Base-by-base conservation (phyloP, 1,140 invertebrate species). In the Monomorium pharaonis region DNA sequence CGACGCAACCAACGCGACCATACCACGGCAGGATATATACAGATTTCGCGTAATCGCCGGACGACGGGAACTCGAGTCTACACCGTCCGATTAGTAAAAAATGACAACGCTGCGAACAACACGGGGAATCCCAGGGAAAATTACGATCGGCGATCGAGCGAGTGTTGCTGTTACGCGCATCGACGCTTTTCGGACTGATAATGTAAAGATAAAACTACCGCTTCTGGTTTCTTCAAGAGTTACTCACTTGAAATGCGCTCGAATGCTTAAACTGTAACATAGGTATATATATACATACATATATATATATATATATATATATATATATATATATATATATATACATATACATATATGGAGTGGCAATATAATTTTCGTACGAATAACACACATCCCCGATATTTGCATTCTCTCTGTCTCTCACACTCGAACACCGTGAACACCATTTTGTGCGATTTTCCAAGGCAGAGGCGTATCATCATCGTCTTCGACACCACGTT, bases 351-450 rank as follows among this genome's bases (percentile, higher is more conserved):
- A 75, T 60, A 85, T 83, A 84, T 84, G 60, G 33, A 86, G 42
- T 83, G 65, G 78, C 78, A 83, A 83, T 83, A 75, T 87, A 83
- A 58, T 88, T 90, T 88, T 86, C 74, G 9, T 69, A 85, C 70
- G 69, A 83, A 87, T 69, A 75, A 63, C 70, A 76, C 76, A 75
- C 76, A 75, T 65, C n/a, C 67, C 83, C 75, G 80, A 69, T 88
- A 89, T 89, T 85, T 81, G 67, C 83, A 85, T 84, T 89, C 67
- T 88, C 75, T 85, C 83, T 77, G 67, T 87, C 67, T 89, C 83
- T 83, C 65, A 56, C 58, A 54, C 84, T 63, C 85, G 74, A 65
- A 65, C 56, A 86, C 51, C 80, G 60, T 85, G 47, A 86, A 87
- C 60, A 18, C 18, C n/a, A 18, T 24, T 30, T 72, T 56, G 58